Percentiles rank a stretch among this genome's conserved stretches.
Conservation (phyloP, 2,113 vertebrate genomes). For the Chaetodon trifascialis region DNA sequence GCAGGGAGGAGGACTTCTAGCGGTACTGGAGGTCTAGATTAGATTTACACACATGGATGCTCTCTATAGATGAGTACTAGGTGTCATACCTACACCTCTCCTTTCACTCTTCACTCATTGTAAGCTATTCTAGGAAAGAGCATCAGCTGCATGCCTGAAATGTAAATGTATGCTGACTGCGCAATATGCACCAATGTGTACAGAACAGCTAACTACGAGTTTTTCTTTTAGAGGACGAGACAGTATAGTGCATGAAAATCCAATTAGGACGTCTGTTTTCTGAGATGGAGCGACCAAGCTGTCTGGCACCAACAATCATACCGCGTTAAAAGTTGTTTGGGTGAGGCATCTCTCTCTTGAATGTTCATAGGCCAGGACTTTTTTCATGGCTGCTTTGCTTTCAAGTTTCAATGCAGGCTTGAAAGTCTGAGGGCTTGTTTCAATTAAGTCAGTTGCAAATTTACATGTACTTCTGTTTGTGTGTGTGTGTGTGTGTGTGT, state of each 20-base stretch:
- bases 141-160: constrained; percentile 55
- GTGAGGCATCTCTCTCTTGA: constrained; percentile 42
- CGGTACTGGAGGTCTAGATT: constrained; percentile 51
- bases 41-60: constrained; percentile 56
- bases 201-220: constrained; percentile 15
- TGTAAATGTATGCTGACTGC: constrained; percentile 71
- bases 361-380: constrained; percentile 28
- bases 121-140: constrained; percentile 27
- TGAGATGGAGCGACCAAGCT: constrained; percentile 53
- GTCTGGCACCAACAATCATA: constrained; percentile 67
- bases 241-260: constrained; percentile 77
- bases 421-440: constrained; percentile 7
- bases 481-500: neutral
- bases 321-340: constrained; percentile 54
- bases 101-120: constrained; percentile 17
- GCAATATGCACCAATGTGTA: constrained; percentile 52
- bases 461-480: neutral
- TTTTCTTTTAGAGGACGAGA: constrained; percentile 57
- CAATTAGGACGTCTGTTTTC: constrained; percentile 66
- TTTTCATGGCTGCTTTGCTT: constrained; percentile 17
- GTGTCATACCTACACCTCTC: constrained; percentile 24
- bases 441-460: neutral
- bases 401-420: constrained; percentile 10
- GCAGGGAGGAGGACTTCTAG: neutral
- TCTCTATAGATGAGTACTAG: constrained; percentile 26